phyloP scores from a whole-genome alignment of 1,140 invertebrate genomes.

The Brachionus sp. region DNA sequence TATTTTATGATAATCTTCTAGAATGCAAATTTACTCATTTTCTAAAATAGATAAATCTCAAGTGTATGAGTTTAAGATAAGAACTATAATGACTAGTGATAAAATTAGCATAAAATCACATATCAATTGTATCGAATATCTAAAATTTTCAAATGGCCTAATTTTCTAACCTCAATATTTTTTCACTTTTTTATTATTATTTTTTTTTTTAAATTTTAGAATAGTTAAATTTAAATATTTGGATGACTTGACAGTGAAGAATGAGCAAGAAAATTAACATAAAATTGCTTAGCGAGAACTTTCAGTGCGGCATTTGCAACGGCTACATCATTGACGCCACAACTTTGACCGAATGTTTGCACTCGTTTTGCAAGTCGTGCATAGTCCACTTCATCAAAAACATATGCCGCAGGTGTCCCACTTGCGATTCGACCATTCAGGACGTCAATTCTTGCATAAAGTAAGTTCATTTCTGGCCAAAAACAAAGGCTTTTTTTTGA shows the following conservation, averaged over 20 bases:
- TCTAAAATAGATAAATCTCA: background rate
- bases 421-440: background rate
- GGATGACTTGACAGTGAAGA: conserved; percentile 24
- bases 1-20: background rate
- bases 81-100: background rate
- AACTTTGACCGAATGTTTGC: conserved; percentile 62
- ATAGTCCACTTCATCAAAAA: conserved; percentile 19
- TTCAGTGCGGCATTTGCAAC: conserved; percentile 56
- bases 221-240: conserved; percentile 2
- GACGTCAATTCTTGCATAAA: conserved; percentile 2
- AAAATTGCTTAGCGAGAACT: conserved; percentile 17
- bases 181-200: background rate
- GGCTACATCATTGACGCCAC: conserved; percentile 62
- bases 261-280: conserved; percentile 24
- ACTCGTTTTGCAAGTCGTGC: conserved; percentile 60
- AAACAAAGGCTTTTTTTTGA: background rate
- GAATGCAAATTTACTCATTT: background rate
- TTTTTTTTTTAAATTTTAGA: conserved; percentile 1
- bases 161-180: background rate
- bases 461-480: background rate
- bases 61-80: background rate
- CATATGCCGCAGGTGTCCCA: background rate
- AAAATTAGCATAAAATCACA: conserved; percentile 32
- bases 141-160: background rate
- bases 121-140: background rate